Evolutionary conservation across 1,140 invertebrate species (phyloP), one percentile per base, ranked within the genome.

Genomic region (Nasonia vitripennis): DNA sequence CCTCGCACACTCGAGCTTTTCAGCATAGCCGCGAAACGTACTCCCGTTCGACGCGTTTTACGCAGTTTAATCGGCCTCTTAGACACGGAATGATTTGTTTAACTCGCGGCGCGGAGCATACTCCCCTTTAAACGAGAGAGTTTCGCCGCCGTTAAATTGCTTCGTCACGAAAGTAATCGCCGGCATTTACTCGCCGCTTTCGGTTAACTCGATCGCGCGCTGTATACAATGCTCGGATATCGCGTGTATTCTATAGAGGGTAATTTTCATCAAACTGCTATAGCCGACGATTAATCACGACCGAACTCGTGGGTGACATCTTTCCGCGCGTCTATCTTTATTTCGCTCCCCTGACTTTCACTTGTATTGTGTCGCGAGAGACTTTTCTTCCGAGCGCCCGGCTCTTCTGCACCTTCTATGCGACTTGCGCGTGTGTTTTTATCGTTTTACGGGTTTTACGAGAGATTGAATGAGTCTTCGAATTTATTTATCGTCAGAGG

Each of bases 161-260:
- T 84, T 78, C 75, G 55, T 78, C 85, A 67, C 85, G 86, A 89
- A 86, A 89, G 78, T 87, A 87, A 89, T 89, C 87, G 86, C 88
- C 82, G 70, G 80, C 86, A 88, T 88, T 88, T 86, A 87, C 85
- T 87, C 85, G 83, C 84, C 87, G 87, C 85, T 84, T 84, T 84
- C 88, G 86, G 87, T 88, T 88, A 68, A 68, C 78, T 67, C 78
- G 78, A 79, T 79, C 51, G 14, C 55, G 34, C 31, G 12, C 12
- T 27, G 27, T 27, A 27, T 27, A 12, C 68, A 71, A 71, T 71
- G n/a, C 27, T 62, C 55, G 34, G 34, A 37, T 37, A 37, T 37
- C 34, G 55, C 55, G 20, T 17, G 17, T 17, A n/a, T 17, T n/a
- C 9, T n/a, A 31, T 67, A 67, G 62, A n/a, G 31, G 20, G 68